Conservation (phyloP, 2,113 vertebrate genomes). For the Cacatua alba region DNA sequence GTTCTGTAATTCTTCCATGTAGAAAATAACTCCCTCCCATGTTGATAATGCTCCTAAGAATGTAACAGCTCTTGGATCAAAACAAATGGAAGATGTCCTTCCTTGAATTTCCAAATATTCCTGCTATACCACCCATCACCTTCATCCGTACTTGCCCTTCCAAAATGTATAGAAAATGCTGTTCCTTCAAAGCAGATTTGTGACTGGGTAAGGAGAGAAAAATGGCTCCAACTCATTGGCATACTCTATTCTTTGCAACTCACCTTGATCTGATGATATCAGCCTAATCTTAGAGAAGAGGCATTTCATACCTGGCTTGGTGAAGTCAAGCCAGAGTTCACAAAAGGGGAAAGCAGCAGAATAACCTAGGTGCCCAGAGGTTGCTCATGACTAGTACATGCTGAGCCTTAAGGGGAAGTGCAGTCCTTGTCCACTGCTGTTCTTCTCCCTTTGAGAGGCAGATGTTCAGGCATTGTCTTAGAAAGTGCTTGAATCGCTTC, state of each 20-base stretch:
- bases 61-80: background rate
- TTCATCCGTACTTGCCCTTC: background rate
- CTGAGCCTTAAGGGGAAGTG: background rate
- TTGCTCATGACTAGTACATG: background rate
- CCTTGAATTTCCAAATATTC: background rate
- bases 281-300: background rate
- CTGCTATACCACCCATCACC: background rate
- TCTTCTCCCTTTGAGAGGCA: background rate
- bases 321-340: background rate
- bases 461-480: background rate
- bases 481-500: background rate
- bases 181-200: background rate
- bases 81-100: background rate
- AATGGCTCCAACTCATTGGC: background rate
- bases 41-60: background rate
- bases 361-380: background rate
- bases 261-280: background rate
- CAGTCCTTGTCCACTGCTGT: accelerated
- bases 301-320: background rate
- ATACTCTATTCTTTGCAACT: background rate
- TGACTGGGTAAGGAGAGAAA: background rate
- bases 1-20: background rate
- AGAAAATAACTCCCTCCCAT: background rate
- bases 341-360: background rate
- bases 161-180: background rate